A percentile compares a stretch with the other conserved stretches of the same genome.
Conservation (phyloP, 2,797 vertebrate species). For the Dicrostonyx torquatus region DNA sequence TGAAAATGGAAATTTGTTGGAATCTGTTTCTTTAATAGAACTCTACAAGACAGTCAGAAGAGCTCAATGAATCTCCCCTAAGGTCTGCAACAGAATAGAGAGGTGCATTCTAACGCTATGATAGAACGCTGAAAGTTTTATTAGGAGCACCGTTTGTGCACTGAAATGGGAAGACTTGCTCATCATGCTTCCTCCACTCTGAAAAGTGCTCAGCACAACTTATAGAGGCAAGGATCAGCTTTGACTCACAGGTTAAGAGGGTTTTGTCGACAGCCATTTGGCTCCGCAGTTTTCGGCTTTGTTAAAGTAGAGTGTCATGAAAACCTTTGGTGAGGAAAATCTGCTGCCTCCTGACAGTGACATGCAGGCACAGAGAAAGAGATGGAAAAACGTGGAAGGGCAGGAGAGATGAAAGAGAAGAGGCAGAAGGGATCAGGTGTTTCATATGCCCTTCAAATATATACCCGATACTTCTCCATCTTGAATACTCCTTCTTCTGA, state of each 20-base stretch:
- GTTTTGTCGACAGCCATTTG: neutral
- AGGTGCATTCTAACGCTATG: neutral
- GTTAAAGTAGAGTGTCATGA: neutral
- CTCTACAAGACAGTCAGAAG: neutral
- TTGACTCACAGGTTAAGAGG: no score
- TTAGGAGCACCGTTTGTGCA: neutral
- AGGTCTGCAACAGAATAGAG: neutral
- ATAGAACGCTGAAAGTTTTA: neutral
- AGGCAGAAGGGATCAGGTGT: no score
- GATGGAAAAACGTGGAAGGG: neutral
- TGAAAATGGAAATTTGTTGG: neutral
- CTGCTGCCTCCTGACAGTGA: no score
- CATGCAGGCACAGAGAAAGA: neutral
- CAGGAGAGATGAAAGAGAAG: neutral
- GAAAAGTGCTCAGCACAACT: neutral
- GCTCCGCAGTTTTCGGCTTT: neutral
- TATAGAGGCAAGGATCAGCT: neutral
- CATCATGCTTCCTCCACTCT: neutral
- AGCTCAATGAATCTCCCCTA: neutral
- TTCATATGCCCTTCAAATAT: no score
- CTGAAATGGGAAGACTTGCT: neutral
- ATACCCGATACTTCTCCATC: no score
- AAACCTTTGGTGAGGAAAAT: neutral
- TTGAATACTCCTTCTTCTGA: neutral
- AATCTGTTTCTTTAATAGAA: neutral